Evolutionary conservation across 2,888 invertebrate species (phyloP).

Genomic region (Tetrapedia diversipes): DNA sequence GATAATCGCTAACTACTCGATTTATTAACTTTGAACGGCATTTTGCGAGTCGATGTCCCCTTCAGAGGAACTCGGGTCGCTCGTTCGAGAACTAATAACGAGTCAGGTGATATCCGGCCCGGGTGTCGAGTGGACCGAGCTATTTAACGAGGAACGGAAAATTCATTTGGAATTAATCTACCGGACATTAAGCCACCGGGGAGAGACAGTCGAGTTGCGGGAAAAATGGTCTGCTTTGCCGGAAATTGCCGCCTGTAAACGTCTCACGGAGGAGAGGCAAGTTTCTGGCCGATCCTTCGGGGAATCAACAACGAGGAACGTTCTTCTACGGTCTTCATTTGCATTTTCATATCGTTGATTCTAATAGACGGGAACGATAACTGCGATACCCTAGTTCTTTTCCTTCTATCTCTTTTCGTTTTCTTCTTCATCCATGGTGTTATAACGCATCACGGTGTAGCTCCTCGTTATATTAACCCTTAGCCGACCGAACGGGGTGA

Average conservation of each 20-base stretch:
- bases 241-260: constrained; percentile 40
- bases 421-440: no score
- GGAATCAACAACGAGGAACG: neutral
- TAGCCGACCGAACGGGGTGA: no score
- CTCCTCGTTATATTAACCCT: no score
- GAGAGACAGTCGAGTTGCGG: neutral
- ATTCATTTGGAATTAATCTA: constrained; percentile 58
- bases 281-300: neutral
- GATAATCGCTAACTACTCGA: constrained; percentile 29
- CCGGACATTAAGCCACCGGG: constrained; percentile 2
- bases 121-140: constrained; percentile 13
- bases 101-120: constrained; percentile 53
- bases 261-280: neutral
- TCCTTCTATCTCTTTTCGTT: no score
- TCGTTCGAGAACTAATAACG: constrained; percentile 54
- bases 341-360: constrained; percentile 16
- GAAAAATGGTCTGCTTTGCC: constrained; percentile 44
- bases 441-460: no score
- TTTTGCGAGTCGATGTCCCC: neutral
- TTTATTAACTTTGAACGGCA: constrained; percentile 24
- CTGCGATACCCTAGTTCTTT: no score
- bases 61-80: neutral
- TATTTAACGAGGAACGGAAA: constrained; percentile 49
- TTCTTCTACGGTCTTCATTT: neutral
- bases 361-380: neutral